phyloP scores from a whole-genome alignment of 2,797 vertebrate species.

The Artibeus jamaicensis region DNA sequence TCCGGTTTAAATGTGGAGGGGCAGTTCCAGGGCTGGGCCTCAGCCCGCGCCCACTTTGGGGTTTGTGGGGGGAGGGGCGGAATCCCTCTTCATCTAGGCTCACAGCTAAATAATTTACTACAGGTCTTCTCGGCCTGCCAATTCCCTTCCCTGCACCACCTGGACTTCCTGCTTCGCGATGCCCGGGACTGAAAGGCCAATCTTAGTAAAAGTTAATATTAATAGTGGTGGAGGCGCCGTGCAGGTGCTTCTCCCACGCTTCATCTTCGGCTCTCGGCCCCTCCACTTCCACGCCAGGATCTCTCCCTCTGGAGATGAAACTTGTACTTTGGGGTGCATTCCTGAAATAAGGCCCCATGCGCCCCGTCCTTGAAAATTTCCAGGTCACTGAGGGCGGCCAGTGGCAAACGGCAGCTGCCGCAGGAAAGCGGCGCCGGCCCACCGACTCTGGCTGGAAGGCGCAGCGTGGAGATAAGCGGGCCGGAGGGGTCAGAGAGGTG shows the following conservation, averaged over 20 bases:
- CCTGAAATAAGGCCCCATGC: neutral
- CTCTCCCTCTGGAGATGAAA: neutral
- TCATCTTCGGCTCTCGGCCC: neutral
- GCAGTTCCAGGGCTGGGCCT: neutral
- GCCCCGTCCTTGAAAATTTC: neutral
- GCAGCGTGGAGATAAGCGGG: neutral
- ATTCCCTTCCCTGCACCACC: neutral
- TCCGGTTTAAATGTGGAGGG: neutral
- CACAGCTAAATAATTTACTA: conserved; percentile 52
- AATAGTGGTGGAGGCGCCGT: too few relatives aligned
- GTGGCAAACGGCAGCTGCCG: conserved; percentile 34
- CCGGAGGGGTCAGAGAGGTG: neutral
- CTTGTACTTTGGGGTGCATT: neutral
- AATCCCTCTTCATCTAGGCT: neutral
- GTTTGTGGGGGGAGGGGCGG: neutral
- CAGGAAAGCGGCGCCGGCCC: neutral
- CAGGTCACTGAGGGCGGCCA: neutral
- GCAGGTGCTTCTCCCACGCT: too few relatives aligned
- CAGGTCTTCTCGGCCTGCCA: neutral
- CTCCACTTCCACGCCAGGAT: neutral
- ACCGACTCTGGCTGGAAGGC: neutral
- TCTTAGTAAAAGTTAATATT: neutral
- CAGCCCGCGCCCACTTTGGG: neutral
- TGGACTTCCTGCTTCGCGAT: conserved; percentile 54
- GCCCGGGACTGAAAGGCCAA: neutral